These are phyloP conservation scores for Stenolophus ochropezus DNA, from an alignment of 2,888 invertebrate genomes.

Conservation along the genomic window DNA sequence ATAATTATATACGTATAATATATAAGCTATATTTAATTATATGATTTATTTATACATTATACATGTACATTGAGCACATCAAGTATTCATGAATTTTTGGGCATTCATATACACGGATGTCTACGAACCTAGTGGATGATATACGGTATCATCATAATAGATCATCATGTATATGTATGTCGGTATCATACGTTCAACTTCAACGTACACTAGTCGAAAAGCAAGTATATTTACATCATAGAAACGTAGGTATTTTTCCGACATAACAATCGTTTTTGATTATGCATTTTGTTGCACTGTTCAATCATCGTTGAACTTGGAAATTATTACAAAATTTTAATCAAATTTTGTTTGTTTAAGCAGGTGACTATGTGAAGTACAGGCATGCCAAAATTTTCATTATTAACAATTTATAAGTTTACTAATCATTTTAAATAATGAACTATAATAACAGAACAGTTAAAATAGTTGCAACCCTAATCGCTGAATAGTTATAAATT, in stretches of 20 bases:
- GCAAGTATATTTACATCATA: slow-evolving; percentile 54
- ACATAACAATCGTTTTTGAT: slow-evolving; percentile 28
- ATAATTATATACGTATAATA: slow-evolving; percentile 34
- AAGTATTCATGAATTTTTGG: slow-evolving; percentile 45
- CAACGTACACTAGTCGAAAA: slow-evolving; percentile 57
- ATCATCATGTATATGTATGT: slow-evolving; percentile 22
- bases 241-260: slow-evolving; percentile 58
- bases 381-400: neutral
- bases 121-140: neutral
- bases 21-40: slow-evolving; percentile 35
- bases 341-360: neutral
- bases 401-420: no score
- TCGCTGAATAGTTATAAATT: no score
- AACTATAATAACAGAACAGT: no score
- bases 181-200: slow-evolving; percentile 44
- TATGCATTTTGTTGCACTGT: slow-evolving; percentile 11
- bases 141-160: slow-evolving; percentile 13
- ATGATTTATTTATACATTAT: slow-evolving; percentile 51
- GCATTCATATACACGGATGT: slow-evolving; percentile 21
- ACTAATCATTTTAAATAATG: no score
- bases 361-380: neutral
- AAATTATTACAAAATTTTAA: neutral
- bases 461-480: no score
- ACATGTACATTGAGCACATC: slow-evolving; percentile 60
- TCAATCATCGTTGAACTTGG: neutral